Percentiles rank a stretch among this genome's conserved stretches.
Evolutionary conservation across 53 echinoderm and acorn worm genomes (phyloP).

Genomic region (Glandiceps talaboti): DNA sequence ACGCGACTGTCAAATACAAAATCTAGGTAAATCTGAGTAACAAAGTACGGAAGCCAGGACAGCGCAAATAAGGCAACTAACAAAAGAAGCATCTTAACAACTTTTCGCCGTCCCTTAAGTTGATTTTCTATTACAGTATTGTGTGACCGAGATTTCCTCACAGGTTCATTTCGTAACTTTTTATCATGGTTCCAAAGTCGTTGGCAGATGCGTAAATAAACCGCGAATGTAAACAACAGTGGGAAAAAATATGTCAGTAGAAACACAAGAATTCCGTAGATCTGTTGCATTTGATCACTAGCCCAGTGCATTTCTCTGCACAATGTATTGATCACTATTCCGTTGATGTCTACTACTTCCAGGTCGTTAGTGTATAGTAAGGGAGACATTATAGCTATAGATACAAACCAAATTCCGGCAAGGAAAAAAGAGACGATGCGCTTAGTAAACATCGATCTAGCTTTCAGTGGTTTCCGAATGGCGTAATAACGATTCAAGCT

Average conservation of each 20-base stretch:
- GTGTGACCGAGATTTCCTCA: background rate
- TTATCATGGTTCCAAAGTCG: background rate
- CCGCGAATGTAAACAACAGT: background rate
- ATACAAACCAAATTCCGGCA: background rate
- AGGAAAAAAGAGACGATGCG: background rate
- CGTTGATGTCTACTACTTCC: background rate
- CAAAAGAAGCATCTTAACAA: background rate
- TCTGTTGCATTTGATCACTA: background rate
- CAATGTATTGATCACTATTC: background rate
- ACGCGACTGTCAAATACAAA: background rate
- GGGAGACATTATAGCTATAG: background rate
- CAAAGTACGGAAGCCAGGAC: background rate
- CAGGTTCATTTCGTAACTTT: background rate
- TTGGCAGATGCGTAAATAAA: background rate
- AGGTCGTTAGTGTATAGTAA: background rate
- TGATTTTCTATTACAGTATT: background rate
- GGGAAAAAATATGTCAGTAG: background rate
- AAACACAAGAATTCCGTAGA: background rate
- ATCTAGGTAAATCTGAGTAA: background rate
- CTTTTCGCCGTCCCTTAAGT: background rate
- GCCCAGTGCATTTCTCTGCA: background rate
- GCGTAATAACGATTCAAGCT: background rate
- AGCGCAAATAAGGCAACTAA: background rate
- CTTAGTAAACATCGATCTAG: background rate
- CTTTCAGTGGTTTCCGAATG: background rate